Percentiles rank a stretch among this genome's conserved stretches.
Evolutionary conservation across 2,888 invertebrate species (phyloP).

Genomic region (Metacarcinus magister): DNA sequence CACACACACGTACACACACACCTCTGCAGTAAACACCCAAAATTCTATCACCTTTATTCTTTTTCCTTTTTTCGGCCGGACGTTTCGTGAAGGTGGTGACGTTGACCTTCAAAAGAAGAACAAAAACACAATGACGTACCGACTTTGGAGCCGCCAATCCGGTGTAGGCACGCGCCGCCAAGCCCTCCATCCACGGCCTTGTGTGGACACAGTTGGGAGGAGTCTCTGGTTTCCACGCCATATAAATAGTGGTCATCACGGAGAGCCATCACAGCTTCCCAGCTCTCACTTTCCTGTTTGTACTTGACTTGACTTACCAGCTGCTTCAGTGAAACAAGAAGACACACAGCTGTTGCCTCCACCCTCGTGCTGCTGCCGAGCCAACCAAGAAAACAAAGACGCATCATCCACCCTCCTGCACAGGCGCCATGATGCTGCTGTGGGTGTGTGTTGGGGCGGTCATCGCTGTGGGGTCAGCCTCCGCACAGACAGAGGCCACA

Average conservation of each 20-base stretch:
- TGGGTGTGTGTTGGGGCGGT: slow-evolving; percentile 33
- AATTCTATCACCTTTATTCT: background rate
- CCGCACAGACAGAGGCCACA: background rate
- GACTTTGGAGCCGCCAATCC: background rate
- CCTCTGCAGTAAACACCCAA: background rate
- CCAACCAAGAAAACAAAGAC: background rate
- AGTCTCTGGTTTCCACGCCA: background rate
- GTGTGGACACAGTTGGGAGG: background rate
- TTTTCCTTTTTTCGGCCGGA: background rate
- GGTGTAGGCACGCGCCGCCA: background rate
- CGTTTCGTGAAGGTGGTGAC: background rate
- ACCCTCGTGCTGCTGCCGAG: background rate
- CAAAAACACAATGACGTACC: background rate
- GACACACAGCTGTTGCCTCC: background rate
- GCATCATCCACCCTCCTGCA: background rate
- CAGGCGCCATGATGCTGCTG: background rate
- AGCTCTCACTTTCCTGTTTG: too few relatives aligned
- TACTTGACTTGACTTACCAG: too few relatives aligned
- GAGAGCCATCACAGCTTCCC: background rate
- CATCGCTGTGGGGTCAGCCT: background rate
- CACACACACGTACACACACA: background rate
- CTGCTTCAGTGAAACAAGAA: background rate
- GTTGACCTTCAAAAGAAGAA: background rate
- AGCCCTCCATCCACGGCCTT: background rate
- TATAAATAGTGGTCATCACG: background rate